Percentiles rank a stretch among this genome's conserved stretches.
phyloP scores from a whole-genome alignment of 2,113 vertebrate genomes.

The Macrotus californicus region DNA sequence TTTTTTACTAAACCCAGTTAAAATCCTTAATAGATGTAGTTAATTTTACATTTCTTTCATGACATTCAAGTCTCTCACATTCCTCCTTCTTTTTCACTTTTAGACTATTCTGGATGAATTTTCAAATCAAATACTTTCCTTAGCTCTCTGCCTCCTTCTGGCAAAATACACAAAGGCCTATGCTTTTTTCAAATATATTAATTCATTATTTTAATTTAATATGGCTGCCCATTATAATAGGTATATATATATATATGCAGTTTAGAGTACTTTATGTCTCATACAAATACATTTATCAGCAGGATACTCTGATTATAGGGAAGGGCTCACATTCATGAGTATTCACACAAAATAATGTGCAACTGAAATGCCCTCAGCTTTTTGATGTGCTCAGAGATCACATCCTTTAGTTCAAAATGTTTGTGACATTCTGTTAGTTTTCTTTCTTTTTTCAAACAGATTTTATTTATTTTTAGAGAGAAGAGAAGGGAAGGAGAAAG shows the following conservation, averaged over 20 bases:
- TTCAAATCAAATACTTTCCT: neutral
- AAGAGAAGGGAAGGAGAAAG: no score
- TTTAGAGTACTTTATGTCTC: neutral
- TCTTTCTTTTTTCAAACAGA: neutral
- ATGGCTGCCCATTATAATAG: neutral
- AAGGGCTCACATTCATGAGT: neutral
- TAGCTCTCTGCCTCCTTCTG: neutral
- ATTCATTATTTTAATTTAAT: conserved; percentile 27
- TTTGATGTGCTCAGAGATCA: neutral
- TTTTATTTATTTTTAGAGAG: no score
- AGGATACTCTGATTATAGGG: neutral
- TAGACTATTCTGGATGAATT: neutral
- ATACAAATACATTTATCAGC: neutral
- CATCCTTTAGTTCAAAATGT: neutral
- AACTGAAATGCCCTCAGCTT: neutral
- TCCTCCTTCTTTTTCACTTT: neutral
- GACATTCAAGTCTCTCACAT: neutral
- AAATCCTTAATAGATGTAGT: neutral
- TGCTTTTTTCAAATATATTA: neutral
- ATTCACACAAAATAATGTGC: neutral
- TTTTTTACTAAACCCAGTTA: neutral
- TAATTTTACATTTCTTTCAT: conserved; percentile 21
- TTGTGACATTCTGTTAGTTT: neutral
- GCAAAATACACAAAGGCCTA: neutral
- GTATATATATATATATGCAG: neutral